Evolutionary conservation across 2,113 vertebrate genomes (phyloP).

Genomic region (Salvelinus namaycush): DNA sequence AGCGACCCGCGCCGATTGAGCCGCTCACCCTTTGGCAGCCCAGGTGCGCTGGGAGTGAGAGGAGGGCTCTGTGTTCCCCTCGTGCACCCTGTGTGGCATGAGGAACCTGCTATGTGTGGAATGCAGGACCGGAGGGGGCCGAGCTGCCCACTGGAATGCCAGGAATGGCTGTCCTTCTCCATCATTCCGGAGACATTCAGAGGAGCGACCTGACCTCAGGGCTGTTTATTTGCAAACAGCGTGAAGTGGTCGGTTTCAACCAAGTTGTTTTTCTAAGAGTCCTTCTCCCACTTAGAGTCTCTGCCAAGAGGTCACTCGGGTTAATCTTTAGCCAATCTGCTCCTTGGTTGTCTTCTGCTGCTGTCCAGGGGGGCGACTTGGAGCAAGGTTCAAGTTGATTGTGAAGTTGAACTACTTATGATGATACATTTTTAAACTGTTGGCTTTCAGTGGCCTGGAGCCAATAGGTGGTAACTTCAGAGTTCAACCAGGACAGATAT

Average conservation of each 20-base stretch:
- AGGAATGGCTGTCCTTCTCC: conserved; percentile 1
- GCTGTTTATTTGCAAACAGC: not conserved
- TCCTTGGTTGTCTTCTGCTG: not conserved
- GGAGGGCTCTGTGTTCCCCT: conserved; percentile 5
- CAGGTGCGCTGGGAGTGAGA: conserved; percentile 1
- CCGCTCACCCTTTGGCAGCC: not conserved
- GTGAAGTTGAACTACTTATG: not conserved
- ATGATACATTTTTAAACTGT: too few species aligned
- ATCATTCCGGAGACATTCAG: not conserved
- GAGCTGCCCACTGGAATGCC: not conserved
- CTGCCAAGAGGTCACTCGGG: not conserved
- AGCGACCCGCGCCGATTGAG: not conserved
- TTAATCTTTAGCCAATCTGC: not conserved
- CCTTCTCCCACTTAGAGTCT: not conserved
- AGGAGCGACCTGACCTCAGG: too few species aligned
- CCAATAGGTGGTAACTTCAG: too few species aligned
- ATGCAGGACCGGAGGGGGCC: not conserved
- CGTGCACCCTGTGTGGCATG: not conserved
- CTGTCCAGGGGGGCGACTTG: not conserved
- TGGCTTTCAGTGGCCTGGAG: too few species aligned
- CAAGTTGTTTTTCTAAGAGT: not conserved
- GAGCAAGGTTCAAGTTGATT: conserved; percentile 7
- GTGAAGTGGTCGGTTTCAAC: not conserved
- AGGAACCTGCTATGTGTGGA: conserved; percentile 4
- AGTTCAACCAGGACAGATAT: too few species aligned